Conservation (phyloP, 2,888 invertebrate species). For the Drosophila phalerata region DNA sequence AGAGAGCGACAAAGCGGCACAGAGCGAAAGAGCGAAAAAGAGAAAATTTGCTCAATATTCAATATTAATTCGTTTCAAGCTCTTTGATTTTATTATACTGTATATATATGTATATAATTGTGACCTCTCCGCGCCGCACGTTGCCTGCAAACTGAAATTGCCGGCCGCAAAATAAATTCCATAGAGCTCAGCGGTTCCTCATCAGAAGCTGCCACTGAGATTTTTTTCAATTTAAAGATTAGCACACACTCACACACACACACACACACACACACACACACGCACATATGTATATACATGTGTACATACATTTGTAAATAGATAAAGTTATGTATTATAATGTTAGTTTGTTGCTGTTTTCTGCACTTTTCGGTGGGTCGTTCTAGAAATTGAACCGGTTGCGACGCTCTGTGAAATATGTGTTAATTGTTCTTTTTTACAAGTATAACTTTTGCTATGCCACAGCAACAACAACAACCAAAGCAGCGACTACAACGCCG, state of each 20-base stretch:
- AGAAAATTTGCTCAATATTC: conserved; percentile 6
- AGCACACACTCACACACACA: conserved; percentile 49
- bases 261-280: background rate
- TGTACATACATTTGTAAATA: conserved; percentile 2
- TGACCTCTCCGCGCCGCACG: conserved; percentile 54
- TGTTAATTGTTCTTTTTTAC: conserved; percentile 66
- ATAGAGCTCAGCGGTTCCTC: conserved; percentile 22
- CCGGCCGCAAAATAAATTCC: conserved; percentile 56
- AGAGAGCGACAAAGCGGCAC: conserved; percentile 1
- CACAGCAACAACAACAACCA: conserved; percentile 10
- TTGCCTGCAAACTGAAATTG: conserved; percentile 61
- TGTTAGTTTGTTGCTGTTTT: conserved; percentile 56
- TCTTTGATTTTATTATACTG: conserved; percentile 7
- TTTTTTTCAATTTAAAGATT: conserved; percentile 78
- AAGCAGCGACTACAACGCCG: conserved; percentile 29
- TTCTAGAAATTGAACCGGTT: conserved; percentile 59
- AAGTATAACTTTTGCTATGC: conserved; percentile 41
- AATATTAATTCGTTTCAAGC: conserved; percentile 27
- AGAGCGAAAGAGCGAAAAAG: background rate
- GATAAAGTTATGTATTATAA: conserved; percentile 60
- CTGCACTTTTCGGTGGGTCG: conserved; percentile 45
- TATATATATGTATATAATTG: conserved; percentile 12
- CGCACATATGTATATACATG: conserved; percentile 36
- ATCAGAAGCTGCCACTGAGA: conserved; percentile 63
- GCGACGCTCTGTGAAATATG: conserved; percentile 59